Base-by-base conservation (phyloP, 1,140 invertebrate species). In the Diprion similis region DNA sequence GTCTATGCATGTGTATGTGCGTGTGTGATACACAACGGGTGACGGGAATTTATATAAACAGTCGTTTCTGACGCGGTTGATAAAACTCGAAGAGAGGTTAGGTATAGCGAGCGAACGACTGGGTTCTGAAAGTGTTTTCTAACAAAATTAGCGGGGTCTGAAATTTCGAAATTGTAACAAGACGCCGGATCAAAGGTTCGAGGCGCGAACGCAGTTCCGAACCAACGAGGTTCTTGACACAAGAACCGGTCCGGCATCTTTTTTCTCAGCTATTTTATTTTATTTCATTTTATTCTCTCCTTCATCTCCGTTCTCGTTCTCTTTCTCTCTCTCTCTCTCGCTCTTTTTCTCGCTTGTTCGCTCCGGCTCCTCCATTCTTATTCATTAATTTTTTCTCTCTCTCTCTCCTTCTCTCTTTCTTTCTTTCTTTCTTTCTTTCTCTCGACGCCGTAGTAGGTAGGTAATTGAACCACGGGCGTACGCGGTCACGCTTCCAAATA, bases 171-270 rank as follows among this genome's bases (percentile, higher is more conserved):
- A 59, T 59, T 59, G 51, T 59, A 59, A 59, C 51, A 59, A 59
- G 51, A 59, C n/a, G 11, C 51, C 51, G 51, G 51, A 59, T 59
- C 8, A 13, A 59, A 59, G n/a, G 24, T 37, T 37, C 24, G 24
- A 37, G 24, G 24, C 51, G 51, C n/a, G 51, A 59, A 59, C 11
- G 11, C 4, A 37, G 51, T 17, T 15, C n/a, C 51, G 51, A 59
- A 59, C 51, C n/a, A 15, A 59, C 51, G 51, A 59, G 51, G 51
- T 59, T 59, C 51, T 59, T 59, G 51, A 59, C 51, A 59, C 51
- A 17, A 59, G 51, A 59, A 59, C 51, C 51, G 51, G 51, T 59
- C 51, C 51, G 11, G n/a, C 51, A 4, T 59, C n/a, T 59, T 59
- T 59, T 59, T 59, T 59, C n/a, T 59, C 51, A 37, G 24, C 51